Base-by-base conservation (phyloP, 2,113 vertebrate genomes). In the Phalacrocorax brasilianus region DNA sequence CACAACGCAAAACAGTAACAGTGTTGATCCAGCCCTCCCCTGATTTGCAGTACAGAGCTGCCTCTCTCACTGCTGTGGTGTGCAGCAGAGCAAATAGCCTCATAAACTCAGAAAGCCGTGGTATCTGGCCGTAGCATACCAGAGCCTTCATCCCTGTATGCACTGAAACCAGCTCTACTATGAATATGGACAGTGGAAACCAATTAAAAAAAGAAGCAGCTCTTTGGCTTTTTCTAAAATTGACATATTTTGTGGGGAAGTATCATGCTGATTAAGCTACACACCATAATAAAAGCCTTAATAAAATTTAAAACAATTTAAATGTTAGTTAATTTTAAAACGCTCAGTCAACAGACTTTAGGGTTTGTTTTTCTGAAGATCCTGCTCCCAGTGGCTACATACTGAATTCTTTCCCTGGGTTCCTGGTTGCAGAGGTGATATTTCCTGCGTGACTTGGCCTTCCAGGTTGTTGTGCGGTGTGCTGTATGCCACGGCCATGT, bases 91-190 rank as follows among this genome's bases (percentile, higher is more conserved):
- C 13, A n/a, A 68, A n/a, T 6, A 66, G 32, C 67, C 47, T 30
- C 33, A 40, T 7, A 14, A 65, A 23, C 35, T 22, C 59, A 30
- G 30, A 59, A 28, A 52, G 3, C 15, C 0, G 0, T 0, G 0
- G 11, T 11, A 27, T 11, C n/a, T 53, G 42, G 8, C 76, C 67
- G 35, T 12, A 42, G 47, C 52, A 53, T 26, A 19, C 2, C 45
- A 76, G 5, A 78, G 24, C 55, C 32, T 71, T 20, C 52, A 58
- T 22, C 35, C 8, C 33, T 23, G 8, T 8, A 1, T 19, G 53
- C 42, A 18, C 32, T 67, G 55, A 55, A 62, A 38, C 8, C 49
- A 58, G 55, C 24, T 47, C 67, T 13, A 3, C 28, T 32, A 8
- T 71, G 68, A 19, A 21, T 16, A 38, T 1, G 4, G 42, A 5